Base-by-base conservation (phyloP, 2,797 vertebrate species). In the Erithacus rubecula region DNA sequence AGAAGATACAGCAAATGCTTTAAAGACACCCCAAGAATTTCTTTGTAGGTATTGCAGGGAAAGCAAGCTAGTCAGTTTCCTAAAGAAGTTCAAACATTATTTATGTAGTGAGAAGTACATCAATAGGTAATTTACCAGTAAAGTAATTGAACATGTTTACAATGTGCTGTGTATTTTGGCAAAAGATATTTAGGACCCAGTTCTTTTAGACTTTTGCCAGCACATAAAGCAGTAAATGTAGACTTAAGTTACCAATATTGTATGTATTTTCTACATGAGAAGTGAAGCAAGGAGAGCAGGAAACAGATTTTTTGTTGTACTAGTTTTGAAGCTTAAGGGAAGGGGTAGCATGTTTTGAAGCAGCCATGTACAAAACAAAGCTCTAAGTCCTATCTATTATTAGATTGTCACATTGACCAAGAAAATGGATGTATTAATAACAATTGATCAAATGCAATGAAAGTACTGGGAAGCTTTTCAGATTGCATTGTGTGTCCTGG, bases 191-290 rank as follows among this genome's bases (percentile, higher is more conserved):
- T 97, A 78, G 71, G 34, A 52, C 60, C 36, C 7, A 56, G 47
- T 68, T 71, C 92, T 96, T 96, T 95, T 12, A 91, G 56, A 19
- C 44, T 91, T 95, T 95, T 93, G 58, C 94, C 90, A 94, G 26
- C 36, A 18, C 4, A 2, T 90, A 69, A 74, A 91, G 58, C 64
- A 94, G 94, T 91, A 64, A 58, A 29, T 72, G 47, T 56, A 56
- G 39, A 32, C 23, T 64, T 75, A 71, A 89, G 65, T 94, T 93
- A 51, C 70, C 51, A 68, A 70, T 63, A 85, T 70, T 93, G 17
- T 29, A 5, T 78, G 49, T 64, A 12, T 94, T 96, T 95, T 75
- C 76, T 36, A 27, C 27, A 4, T 47, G 62, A 63, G 49, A 68
- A n/a, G 39, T 63, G 39, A 79, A 46, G 34, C 43, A 60, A 62